Evolutionary conservation across 1,140 invertebrate genomes (phyloP).

Genomic region (Saccostrea echinata): DNA sequence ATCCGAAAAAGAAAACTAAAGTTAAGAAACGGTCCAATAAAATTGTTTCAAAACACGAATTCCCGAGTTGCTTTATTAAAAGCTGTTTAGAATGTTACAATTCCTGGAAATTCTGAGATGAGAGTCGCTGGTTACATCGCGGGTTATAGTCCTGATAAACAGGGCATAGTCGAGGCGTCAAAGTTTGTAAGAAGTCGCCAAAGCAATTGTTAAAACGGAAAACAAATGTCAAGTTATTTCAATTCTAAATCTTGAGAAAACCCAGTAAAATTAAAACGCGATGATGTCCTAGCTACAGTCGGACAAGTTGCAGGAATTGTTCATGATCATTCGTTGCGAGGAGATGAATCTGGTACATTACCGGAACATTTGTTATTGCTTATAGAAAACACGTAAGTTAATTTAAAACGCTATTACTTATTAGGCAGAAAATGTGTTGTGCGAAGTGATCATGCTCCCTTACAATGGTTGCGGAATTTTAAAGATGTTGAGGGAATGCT

Average conservation of each 20-base stretch:
- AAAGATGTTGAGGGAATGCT: slow-evolving; percentile 12
- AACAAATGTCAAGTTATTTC: background rate
- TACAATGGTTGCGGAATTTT: slow-evolving; percentile 13
- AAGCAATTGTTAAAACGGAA: background rate
- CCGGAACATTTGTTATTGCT: background rate
- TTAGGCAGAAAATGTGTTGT: background rate
- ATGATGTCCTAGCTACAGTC: background rate
- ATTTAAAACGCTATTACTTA: slow-evolving; percentile 1
- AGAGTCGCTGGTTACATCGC: background rate
- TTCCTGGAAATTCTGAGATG: slow-evolving; percentile 20
- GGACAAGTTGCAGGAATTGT: background rate
- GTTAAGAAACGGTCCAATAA: too few species aligned
- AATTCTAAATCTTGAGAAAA: slow-evolving; percentile 10
- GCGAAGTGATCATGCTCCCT: slow-evolving; percentile 5
- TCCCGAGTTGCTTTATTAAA: background rate
- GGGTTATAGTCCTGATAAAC: background rate
- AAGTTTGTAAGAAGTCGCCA: background rate
- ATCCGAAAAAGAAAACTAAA: too few species aligned
- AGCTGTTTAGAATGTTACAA: background rate
- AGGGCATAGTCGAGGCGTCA: background rate
- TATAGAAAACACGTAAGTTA: background rate
- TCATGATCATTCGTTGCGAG: background rate
- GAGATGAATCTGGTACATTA: background rate
- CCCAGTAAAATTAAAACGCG: background rate
- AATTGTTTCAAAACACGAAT: background rate